Evolutionary conservation across 2,888 invertebrate species (phyloP).

Genomic region (Hecatera dysodea): DNA sequence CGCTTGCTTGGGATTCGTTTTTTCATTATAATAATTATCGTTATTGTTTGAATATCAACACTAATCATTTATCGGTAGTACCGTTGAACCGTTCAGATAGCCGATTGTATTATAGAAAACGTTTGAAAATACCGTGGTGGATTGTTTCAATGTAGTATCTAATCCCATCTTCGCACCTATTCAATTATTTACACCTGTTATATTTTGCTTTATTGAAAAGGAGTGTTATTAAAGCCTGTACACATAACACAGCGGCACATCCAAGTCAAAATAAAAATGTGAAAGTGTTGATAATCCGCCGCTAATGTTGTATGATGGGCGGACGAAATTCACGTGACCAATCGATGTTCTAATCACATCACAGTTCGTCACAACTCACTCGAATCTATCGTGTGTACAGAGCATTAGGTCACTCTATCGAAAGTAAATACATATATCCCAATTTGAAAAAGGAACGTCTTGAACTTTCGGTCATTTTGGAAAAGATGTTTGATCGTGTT

Average conservation of each 20-base stretch:
- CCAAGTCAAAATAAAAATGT: conserved; percentile 65
- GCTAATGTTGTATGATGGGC: conserved; percentile 69
- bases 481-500: conserved; percentile 3
- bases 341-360: conserved; percentile 71
- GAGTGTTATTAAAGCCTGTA: conserved; percentile 23
- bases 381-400: conserved; percentile 35
- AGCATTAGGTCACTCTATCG: conserved; percentile 54
- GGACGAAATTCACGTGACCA: conserved; percentile 74
- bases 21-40: no score
- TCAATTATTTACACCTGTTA: conserved; percentile 25
- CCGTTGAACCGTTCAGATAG: no score
- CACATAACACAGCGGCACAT: conserved; percentile 46
- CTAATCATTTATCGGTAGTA: no score
- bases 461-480: conserved; percentile 39
- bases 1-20: no score
- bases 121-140: neutral
- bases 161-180: neutral
- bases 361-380: conserved; percentile 70
- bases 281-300: conserved; percentile 75
- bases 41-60: no score
- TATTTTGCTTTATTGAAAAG: conserved; percentile 45
- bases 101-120: neutral
- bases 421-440: conserved; percentile 33
- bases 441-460: conserved; percentile 40
- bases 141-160: no score